These are phyloP conservation scores for Scaptodrosophila latifasciaeformis DNA, from an alignment of 2,888 invertebrate species.

Conservation along the genomic window DNA sequence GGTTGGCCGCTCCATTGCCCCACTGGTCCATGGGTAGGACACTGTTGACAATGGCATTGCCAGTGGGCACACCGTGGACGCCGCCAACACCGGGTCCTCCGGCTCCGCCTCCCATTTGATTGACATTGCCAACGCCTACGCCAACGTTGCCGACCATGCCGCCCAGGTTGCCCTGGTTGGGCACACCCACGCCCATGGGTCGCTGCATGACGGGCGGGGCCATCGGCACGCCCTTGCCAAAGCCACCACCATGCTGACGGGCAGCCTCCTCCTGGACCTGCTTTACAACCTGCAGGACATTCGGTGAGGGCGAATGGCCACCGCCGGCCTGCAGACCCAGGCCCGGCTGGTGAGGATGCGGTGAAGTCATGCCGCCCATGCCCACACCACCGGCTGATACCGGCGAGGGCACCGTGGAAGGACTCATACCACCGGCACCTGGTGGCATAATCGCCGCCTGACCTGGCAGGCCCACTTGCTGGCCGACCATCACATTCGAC, in stretches of 20 bases:
- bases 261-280: constrained; percentile 95
- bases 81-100: constrained; percentile 7
- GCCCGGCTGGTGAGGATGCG: constrained; percentile 78
- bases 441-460: constrained; percentile 69
- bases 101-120: constrained; percentile 33
- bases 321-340: constrained; percentile 80
- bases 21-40: constrained; percentile 78
- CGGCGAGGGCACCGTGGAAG: constrained; percentile 78
- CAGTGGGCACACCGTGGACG: constrained; percentile 47
- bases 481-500: constrained; percentile 73
- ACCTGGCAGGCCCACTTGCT: constrained; percentile 65
- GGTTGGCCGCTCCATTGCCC: constrained; percentile 74
- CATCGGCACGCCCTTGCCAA: constrained; percentile 81
- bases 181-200: constrained; percentile 68
- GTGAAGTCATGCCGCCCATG: constrained; percentile 76
- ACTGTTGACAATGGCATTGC: constrained; percentile 75
- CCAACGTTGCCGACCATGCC: constrained; percentile 52
- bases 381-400: constrained; percentile 72
- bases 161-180: constrained; percentile 68
- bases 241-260: constrained; percentile 83
- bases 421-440: constrained; percentile 76
- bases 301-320: constrained; percentile 84
- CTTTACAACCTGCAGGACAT: constrained; percentile 88
- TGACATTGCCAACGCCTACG: constrained; percentile 36
- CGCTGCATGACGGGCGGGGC: constrained; percentile 77